These are phyloP conservation scores for Chaenogobius annularis DNA, from an alignment of 2,113 vertebrate species.

Conservation along the genomic window DNA sequence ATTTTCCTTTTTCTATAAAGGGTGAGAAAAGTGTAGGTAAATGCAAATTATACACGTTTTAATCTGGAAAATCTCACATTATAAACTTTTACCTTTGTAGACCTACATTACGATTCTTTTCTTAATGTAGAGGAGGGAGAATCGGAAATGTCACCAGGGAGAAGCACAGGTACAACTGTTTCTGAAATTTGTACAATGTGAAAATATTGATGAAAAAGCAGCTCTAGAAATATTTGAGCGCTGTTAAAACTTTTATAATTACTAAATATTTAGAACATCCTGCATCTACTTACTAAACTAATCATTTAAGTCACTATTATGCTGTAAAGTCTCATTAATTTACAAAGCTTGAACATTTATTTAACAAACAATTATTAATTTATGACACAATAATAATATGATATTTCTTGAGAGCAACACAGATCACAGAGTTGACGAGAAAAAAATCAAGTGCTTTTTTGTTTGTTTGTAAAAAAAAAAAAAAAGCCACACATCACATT, in stretches of 20 bases:
- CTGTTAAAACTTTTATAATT: not conserved
- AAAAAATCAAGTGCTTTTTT: too few relatives aligned
- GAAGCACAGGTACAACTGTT: slow-evolving; percentile 63
- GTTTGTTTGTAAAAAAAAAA: not conserved
- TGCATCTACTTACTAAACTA: too few relatives aligned
- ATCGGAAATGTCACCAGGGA: slow-evolving; percentile 61
- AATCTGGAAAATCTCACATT: not conserved
- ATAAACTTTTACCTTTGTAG: slow-evolving; percentile 30
- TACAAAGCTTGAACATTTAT: not conserved
- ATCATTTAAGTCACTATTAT: not conserved
- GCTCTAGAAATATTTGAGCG: not conserved
- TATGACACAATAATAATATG: not conserved
- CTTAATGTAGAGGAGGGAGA: slow-evolving; percentile 75
- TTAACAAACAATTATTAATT: not conserved
- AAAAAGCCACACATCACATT: not conserved
- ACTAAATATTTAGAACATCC: too few relatives aligned
- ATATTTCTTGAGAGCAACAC: not conserved
- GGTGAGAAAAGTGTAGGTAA: slow-evolving; percentile 38
- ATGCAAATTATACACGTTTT: slow-evolving; percentile 6
- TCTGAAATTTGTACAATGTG: not conserved
- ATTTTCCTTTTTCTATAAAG: slow-evolving; percentile 38
- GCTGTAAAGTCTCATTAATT: too few relatives aligned
- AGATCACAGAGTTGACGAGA: too few relatives aligned
- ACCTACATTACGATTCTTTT: slow-evolving; percentile 69
- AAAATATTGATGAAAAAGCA: not conserved